A percentile compares a stretch with the other conserved stretches of the same genome.
These are phyloP conservation scores for Microcebus jonahi DNA, from an alignment of 2,113 vertebrate species.

Conservation along the genomic window DNA sequence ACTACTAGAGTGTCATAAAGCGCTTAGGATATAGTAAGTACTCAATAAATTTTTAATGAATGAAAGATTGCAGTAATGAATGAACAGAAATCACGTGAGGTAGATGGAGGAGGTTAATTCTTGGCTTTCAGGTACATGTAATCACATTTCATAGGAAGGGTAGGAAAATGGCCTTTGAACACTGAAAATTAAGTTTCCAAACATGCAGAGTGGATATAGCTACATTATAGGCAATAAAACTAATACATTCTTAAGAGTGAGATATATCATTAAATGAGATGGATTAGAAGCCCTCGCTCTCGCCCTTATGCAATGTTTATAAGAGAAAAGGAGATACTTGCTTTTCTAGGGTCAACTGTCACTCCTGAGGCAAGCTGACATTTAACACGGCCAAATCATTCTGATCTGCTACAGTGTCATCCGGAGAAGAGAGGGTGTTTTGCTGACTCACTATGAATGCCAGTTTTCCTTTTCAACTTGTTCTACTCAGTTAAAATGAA, in stretches of 20 bases:
- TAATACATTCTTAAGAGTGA: neutral
- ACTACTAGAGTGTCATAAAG: neutral
- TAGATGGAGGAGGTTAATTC: neutral
- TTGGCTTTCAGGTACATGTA: neutral
- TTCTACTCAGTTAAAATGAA: conserved; percentile 3
- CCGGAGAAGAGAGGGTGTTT: neutral
- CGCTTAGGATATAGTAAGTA: neutral
- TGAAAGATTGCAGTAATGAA: neutral
- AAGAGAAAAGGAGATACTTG: conserved; percentile 10
- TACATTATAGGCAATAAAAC: neutral
- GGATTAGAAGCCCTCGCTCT: neutral
- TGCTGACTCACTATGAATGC: neutral
- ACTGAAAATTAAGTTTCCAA: neutral
- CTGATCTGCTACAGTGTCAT: neutral
- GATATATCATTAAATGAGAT: neutral
- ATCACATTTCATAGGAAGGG: neutral
- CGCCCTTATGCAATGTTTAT: neutral
- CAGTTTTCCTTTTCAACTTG: conserved; percentile 37
- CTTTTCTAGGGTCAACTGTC: neutral
- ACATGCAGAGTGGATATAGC: neutral
- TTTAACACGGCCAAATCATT: conserved; percentile 5
- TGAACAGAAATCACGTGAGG: neutral
- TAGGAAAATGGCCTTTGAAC: neutral
- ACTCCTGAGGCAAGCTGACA: neutral
- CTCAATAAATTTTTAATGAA: neutral